These are phyloP conservation scores for Corythaixoides concolor DNA, from an alignment of 2,113 vertebrate genomes.

Conservation along the genomic window DNA sequence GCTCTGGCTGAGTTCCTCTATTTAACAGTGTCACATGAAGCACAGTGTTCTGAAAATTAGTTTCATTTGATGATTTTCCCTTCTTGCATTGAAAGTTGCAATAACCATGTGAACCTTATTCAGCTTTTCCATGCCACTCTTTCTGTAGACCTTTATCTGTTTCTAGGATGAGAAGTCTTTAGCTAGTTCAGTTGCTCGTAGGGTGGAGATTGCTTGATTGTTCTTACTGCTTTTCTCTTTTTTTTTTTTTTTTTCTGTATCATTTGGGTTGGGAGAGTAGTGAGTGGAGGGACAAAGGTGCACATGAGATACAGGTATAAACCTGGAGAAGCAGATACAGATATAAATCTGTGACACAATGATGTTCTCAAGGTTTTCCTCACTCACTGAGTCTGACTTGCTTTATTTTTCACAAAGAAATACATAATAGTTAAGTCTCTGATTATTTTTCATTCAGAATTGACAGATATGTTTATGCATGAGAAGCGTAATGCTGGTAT, in stretches of 20 bases:
- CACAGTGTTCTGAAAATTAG: background rate
- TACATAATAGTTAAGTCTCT: background rate
- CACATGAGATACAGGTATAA: background rate
- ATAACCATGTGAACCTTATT: background rate
- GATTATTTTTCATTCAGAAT: background rate
- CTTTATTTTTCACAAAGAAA: background rate
- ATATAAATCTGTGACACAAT: background rate
- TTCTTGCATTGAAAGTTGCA: background rate
- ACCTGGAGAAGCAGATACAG: background rate
- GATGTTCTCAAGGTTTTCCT: background rate
- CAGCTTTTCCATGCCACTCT: background rate
- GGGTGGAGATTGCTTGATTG: background rate
- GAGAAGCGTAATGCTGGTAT: background rate
- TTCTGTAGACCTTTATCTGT: background rate
- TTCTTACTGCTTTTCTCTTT: background rate
- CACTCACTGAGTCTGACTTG: background rate
- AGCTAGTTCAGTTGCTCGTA: background rate
- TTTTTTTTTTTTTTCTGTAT: background rate
- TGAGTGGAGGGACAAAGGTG: background rate
- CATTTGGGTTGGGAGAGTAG: background rate
- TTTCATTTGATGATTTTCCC: background rate
- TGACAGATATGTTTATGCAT: background rate
- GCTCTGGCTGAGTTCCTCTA: background rate
- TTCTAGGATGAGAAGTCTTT: background rate
- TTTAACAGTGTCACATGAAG: background rate